Base-by-base conservation (phyloP, 2,797 vertebrate species). In the Cichlasoma orientale region DNA sequence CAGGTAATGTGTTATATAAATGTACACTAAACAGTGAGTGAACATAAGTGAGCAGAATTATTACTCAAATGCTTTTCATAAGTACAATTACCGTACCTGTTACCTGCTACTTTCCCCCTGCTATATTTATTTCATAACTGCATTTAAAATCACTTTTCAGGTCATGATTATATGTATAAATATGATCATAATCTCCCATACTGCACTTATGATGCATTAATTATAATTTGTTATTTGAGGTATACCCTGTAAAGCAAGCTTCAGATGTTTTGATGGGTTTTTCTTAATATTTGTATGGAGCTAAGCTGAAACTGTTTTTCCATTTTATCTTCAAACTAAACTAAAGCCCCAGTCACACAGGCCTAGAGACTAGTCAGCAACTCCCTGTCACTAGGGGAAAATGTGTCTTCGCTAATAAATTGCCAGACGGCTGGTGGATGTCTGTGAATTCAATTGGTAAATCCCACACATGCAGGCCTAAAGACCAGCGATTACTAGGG, bases 1-100 rank as follows among this genome's bases (percentile, higher is more conserved):
- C 88, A 78, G 63, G 47, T 80, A 58, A 73, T 71, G 73, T n/a
- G 44, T 63, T 69, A 21, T n/a, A 69, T 74, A 38, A 74, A 82
- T 54, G 55, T n/a, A 8, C 18, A 72, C n/a, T 25, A 27, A 77
- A 66, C 56, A 79, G 9, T 3, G 7, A 41, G 16, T 21, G 38
- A 72, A 68, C 44, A 68, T 68, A 56, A 69, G 7, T 44, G 23
- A 56, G 18, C 27, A n/a, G 0, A 56, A 68, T 69, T 56, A 66
- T 69, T 56, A 66, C 44, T 73, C 25, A 50, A 27, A 29, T 29
- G 16, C 16, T 44, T 4, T 5, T 29, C 4, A 14, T 8, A 50
- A 59, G 21, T 8, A 44, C 8, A 50, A 41, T 23, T 25, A 73
- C 73, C 18, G 68, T 44, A 44, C 12, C 3, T 41, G 19, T 19